Percentiles rank a stretch among this genome's conserved stretches.
These are phyloP conservation scores for Microctonus aethiopoides DNA, from an alignment of 2,888 invertebrate genomes.

Conservation along the genomic window DNA sequence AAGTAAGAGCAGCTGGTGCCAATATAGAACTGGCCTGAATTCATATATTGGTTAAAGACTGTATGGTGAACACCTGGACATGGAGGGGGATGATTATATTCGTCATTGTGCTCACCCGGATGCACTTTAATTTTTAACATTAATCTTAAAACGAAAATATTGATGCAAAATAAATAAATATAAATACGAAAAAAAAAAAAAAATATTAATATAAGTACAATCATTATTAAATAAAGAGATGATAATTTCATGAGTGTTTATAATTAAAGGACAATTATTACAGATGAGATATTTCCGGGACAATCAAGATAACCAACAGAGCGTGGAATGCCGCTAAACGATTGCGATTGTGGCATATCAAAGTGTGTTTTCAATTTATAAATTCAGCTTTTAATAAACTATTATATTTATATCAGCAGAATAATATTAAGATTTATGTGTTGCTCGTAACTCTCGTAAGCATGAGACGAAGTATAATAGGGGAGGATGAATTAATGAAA, in stretches of 20 bases:
- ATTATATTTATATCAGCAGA: conserved; percentile 28
- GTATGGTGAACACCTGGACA: conserved; percentile 24
- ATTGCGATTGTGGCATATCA: conserved; percentile 33
- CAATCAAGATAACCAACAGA: conserved; percentile 34
- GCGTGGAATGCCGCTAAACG: conserved; percentile 34
- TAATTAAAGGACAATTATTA: conserved; percentile 33
- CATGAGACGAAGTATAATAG: conserved; percentile 22
- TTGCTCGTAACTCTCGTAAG: conserved; percentile 32
- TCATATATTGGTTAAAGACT: conserved; percentile 4
- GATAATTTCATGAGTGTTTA: not conserved
- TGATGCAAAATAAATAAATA: not conserved
- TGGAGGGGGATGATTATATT: not conserved
- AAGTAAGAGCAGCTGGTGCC: conserved; percentile 22
- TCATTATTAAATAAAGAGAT: too few relatives aligned
- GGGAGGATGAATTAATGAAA: conserved; percentile 19
- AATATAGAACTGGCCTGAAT: conserved; percentile 23
- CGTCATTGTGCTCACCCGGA: not conserved
- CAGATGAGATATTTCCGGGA: conserved; percentile 32
- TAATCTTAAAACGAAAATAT: not conserved
- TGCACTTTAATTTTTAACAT: not conserved
- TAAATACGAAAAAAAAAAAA: not conserved
- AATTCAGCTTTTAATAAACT: conserved; percentile 28
- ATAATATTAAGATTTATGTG: conserved; percentile 36
- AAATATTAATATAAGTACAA: too few relatives aligned
- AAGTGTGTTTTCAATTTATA: conserved; percentile 34